Evolutionary conservation across 1,140 invertebrate genomes (phyloP), one percentile per base, ranked within the genome.

Genomic region (Cotesia vestalis): DNA sequence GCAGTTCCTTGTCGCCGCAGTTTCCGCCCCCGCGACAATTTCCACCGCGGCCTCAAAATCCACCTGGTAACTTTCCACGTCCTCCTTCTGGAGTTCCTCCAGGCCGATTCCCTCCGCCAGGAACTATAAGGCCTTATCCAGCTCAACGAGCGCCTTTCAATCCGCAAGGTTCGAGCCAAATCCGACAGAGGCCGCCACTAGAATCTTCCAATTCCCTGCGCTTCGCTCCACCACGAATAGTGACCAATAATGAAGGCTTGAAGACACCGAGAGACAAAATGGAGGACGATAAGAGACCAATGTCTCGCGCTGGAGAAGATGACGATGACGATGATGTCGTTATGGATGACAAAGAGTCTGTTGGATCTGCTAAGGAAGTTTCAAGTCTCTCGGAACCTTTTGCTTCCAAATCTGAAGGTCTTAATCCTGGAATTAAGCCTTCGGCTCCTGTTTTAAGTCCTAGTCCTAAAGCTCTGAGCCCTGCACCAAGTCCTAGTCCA

Each of bases 251-350:
- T 59, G 17, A 55, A n/a, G 12, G 53, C 53, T 14, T 20, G 5
- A 27, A 5, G 20, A 27, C 20, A 20, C 20, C 57, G 20, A 4
- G 57, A 20, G 20, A 61, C 74, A 64, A 70, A 51, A 40, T 59
- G 17, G 59, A 53, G 6, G 64, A 55, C 36, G 55, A 64, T n/a
- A 74, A 57, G 73, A 72, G 4, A 9, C 61, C 14, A 1, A 12
- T 62, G 6, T 67, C 64, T 3, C 61, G 74, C 66, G 11, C 5
- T 14, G 64, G 66, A 77, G 1, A 72, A 0, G 60, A 66, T 4
- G 75, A 79, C 1, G 77, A 79, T 14, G 76, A 79, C 20, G 76
- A 78, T 66, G 81, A 82, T 17, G 82, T 83, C 1, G 78, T 81
- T 14, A 77, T 79, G 70, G 82, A 83, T 55, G 52, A 20, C 0